These are phyloP conservation scores for Trichacis sp. DNA, from an alignment of 2,888 invertebrate species.

Conservation along the genomic window DNA sequence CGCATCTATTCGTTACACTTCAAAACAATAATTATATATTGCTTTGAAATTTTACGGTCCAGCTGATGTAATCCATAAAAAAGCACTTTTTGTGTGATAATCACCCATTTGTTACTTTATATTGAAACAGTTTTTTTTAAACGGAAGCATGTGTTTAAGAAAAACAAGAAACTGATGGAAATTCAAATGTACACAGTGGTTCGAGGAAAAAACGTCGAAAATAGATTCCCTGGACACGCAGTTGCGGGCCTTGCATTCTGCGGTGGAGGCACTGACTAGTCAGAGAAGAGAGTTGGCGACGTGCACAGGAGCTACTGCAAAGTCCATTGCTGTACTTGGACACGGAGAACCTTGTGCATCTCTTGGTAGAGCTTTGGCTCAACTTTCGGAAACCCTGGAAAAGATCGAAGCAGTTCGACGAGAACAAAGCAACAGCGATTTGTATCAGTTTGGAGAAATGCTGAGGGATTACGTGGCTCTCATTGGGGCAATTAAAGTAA, in stretches of 20 bases:
- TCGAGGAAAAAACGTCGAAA: conserved; percentile 94
- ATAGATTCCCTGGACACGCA: conserved; percentile 92
- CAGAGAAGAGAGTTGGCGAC: conserved; percentile 87
- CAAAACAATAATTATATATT: too few relatives aligned
- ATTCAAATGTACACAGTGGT: conserved; percentile 80
- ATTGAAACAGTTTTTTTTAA: too few relatives aligned
- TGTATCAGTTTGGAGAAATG: conserved; percentile 92
- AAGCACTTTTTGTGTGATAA: too few relatives aligned
- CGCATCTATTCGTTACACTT: too few relatives aligned
- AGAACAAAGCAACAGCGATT: conserved; percentile 95
- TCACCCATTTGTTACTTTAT: too few relatives aligned
- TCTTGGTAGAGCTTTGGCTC: conserved; percentile 88
- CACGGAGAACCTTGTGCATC: conserved; percentile 94
- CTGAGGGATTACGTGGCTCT: conserved; percentile 94
- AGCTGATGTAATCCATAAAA: too few relatives aligned
- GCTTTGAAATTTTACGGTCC: too few relatives aligned
- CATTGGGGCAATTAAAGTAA: conserved; percentile 88
- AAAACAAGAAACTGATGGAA: neutral
- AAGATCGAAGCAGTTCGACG: conserved; percentile 88
- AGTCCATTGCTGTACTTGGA: conserved; percentile 89
- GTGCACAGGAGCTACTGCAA: conserved; percentile 86
- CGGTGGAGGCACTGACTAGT: conserved; percentile 87
- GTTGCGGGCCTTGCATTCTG: conserved; percentile 85
- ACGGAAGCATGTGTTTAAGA: too few relatives aligned
- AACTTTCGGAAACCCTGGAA: conserved; percentile 81